Evolutionary conservation across 2,888 invertebrate species (phyloP), one percentile per base, ranked within the genome.

Genomic region (Trypoxylon attenuatum): DNA sequence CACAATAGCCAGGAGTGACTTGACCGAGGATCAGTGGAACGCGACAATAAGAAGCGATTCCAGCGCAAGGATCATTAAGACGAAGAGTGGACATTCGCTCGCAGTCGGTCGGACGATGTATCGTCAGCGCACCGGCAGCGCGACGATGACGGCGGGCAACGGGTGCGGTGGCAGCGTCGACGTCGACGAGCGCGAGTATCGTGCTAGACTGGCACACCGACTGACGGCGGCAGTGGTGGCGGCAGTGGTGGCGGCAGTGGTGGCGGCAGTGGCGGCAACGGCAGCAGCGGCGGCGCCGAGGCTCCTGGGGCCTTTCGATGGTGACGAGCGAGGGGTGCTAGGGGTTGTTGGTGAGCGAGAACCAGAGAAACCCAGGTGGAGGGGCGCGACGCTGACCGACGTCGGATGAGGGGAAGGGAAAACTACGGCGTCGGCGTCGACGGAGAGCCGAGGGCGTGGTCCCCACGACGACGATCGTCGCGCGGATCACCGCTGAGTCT

Each of bases 381-480:
- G 57, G 61, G 66, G 61, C 70, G 72, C 71, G 70, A n/a, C n/a
- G n/a, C n/a, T n/a, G n/a, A 69, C 56, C 58, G 33, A 27, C 27
- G 38, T 10, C 54, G 27, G 5, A 52, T n/a, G 49, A 41, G 64
- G 51, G 45, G 68, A 59, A 70, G 68, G 65, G 77, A 60, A 66
- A 60, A 51, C 77, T 69, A 62, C 69, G 75, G 69, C 73, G 71
- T 70, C 80, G 77, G 65, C 73, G 76, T 73, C 76, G 80, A 70
- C 79, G 81, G 79, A 80, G 79, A 73, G 76, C 53, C 79, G 83
- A 84, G 84, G 84, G 84, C 84, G 84, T 84, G 84, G 84, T 78
- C 69, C 74, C 69, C 74, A 63, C 72, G 33, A 33, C 33, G 33
- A 33, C n/a, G n/a, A n/a, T n/a, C n/a, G n/a, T n/a, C n/a, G 6